Evolutionary conservation across 2,113 vertebrate species (phyloP).

Genomic region (Barbus barbus): DNA sequence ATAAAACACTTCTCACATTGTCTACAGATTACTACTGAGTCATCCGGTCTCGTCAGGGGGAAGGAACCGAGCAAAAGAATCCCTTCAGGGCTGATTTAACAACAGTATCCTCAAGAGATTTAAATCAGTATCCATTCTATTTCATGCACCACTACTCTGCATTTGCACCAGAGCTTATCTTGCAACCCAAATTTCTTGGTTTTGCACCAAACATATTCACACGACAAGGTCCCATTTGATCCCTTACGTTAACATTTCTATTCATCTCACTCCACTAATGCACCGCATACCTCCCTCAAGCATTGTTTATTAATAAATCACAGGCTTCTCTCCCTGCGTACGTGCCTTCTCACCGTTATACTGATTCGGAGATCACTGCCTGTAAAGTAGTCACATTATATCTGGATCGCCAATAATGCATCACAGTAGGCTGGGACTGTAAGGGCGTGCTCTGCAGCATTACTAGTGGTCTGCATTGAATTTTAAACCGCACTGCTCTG

Average conservation of each 20-base stretch:
- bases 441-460: conserved; percentile 69
- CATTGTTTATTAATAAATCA: conserved; percentile 42
- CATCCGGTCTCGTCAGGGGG: conserved; percentile 20
- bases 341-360: not conserved
- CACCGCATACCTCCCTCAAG: not conserved
- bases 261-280: not conserved
- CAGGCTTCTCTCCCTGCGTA: not conserved
- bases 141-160: conserved; percentile 11
- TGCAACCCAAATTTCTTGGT: too few relatives aligned
- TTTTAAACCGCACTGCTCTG: conserved; percentile 59
- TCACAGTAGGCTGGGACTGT: conserved; percentile 25
- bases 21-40: conserved; percentile 50
- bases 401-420: conserved; percentile 28
- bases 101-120: conserved; percentile 23
- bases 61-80: not conserved
- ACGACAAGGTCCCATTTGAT: not conserved
- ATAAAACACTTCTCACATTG: conserved; percentile 2
- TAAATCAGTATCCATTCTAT: conserved; percentile 45
- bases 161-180: conserved; percentile 18
- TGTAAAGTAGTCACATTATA: not conserved
- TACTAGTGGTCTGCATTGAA: conserved; percentile 62
- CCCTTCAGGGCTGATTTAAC: conserved; percentile 28
- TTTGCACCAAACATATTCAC: not conserved
- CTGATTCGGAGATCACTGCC: conserved; percentile 13
- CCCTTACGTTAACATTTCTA: not conserved